Conservation (phyloP, 1,140 invertebrate genomes). For the Solenopsis invicta region DNA sequence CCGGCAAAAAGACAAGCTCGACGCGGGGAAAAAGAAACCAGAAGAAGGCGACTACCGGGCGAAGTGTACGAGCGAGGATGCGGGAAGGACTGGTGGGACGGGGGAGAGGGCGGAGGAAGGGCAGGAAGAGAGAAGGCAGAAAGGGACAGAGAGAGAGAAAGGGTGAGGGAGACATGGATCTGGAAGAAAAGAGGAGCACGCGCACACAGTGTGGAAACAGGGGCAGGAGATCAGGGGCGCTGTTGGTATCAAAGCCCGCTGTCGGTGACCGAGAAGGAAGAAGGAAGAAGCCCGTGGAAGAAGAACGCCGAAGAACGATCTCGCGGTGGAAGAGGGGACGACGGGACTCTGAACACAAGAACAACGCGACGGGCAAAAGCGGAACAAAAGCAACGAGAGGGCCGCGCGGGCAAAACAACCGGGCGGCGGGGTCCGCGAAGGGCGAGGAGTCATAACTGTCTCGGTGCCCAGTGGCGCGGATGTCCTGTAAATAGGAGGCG, state of each 20-base stretch:
- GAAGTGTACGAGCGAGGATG: slow-evolving; percentile 66
- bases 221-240: slow-evolving; percentile 75
- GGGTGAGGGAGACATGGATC: slow-evolving; percentile 1
- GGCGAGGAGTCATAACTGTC: slow-evolving; percentile 82
- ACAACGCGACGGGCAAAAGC: slow-evolving; percentile 54
- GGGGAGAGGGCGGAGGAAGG: not conserved
- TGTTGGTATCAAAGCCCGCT: slow-evolving; percentile 56
- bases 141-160: slow-evolving; percentile 16
- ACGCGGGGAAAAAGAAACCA: slow-evolving; percentile 70
- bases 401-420: slow-evolving; percentile 77
- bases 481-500: slow-evolving; percentile 79
- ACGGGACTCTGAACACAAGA: slow-evolving; percentile 69
- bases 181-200: slow-evolving; percentile 58
- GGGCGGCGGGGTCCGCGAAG: slow-evolving; percentile 69
- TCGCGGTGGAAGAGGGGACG: slow-evolving; percentile 39
- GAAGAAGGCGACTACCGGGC: slow-evolving; percentile 73
- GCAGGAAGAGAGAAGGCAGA: not conserved
- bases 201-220: slow-evolving; percentile 72
- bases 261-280: slow-evolving; percentile 42
- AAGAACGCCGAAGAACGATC: slow-evolving; percentile 62
- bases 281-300: slow-evolving; percentile 46
- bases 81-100: slow-evolving; percentile 6
- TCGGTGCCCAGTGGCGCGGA: slow-evolving; percentile 82
- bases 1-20: slow-evolving; percentile 73
- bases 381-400: slow-evolving; percentile 76